Evolutionary conservation across 2,888 invertebrate genomes (phyloP).

Genomic region (Cotesia congregata): DNA sequence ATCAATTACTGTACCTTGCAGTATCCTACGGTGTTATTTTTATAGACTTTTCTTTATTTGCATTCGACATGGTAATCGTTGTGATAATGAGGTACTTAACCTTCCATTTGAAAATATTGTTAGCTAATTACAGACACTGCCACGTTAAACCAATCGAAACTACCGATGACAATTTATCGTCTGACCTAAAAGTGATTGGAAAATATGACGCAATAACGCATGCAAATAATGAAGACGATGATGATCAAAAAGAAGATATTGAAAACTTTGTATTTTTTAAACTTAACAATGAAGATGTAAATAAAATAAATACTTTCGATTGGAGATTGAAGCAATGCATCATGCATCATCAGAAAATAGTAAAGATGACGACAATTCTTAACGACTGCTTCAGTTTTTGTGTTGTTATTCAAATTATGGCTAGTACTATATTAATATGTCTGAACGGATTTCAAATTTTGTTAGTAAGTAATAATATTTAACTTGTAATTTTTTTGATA

Average conservation of each 20-base stretch:
- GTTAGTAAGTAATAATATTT: not conserved
- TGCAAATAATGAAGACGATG: not conserved
- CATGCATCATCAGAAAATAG: not conserved
- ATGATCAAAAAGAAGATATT: not conserved
- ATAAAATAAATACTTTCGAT: not conserved
- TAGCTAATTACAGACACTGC: not conserved
- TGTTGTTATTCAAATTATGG: not conserved
- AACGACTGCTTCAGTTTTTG: not conserved
- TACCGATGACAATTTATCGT: not conserved
- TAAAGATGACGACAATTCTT: not conserved
- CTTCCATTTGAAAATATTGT: not conserved
- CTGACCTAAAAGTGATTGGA: not conserved
- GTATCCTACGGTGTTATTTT: not conserved
- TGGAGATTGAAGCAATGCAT: not conserved
- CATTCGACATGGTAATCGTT: not conserved
- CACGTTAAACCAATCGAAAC: not conserved
- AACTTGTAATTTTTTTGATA: no score
- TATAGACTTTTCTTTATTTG: not conserved
- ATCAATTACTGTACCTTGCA: not conserved
- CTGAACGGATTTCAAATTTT: not conserved
- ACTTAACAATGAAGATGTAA: not conserved
- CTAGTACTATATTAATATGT: not conserved
- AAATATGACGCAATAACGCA: not conserved
- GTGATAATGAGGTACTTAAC: not conserved
- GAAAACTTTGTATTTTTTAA: not conserved